Base-by-base conservation (phyloP, 1,140 invertebrate species). In the Drosophila baimaii region DNA sequence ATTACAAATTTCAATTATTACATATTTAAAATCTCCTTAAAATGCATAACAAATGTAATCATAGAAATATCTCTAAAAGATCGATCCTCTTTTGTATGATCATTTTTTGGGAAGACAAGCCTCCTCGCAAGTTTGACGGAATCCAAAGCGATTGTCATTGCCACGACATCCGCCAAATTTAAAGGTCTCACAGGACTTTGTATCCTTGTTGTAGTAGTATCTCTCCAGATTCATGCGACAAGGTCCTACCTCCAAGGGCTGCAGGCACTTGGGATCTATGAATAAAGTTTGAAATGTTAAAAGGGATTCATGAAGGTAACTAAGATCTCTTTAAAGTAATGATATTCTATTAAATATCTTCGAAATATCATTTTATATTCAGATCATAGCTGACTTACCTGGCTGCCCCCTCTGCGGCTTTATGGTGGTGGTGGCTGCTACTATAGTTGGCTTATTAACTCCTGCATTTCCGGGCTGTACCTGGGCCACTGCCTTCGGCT, bases 101-200 rank as follows among this genome's bases (percentile, higher is more conserved):
- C 37, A 75, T 52, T 76, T 81, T 52, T 46, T 81, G 13, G 80
- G 57, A 3, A 83, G 41, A n/a, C 96, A 97, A 56, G 94, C 93
- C 61, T 93, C 92, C 74, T 94, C 83, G 81, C 97, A 97, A 25
- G 95, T 95, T 46, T 94, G 91, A 76, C 95, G 92, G 9, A 94
- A 93, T 9, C 92, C 82, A 90, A 96, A 97, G 80, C 96, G 96
- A 89, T 98, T 97, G 31, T 93, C 93, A 90, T 97, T 97, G 9
- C 96, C 96, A 17, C 94, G 94, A 79, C 96, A 97, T 13, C 96
- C 96, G 2, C 96, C 95, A 84, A 96, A 98, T 49, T 95, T 95
- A 84, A 98, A 98, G 58, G 94, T 63, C 39, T 91, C 79, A 21
- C 90, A 91, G 17, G 39, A 9, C 12, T 91, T 90, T 7, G 74